Evolutionary conservation across 2,888 invertebrate species (phyloP).

Genomic region (Melinaea marsaeus): DNA sequence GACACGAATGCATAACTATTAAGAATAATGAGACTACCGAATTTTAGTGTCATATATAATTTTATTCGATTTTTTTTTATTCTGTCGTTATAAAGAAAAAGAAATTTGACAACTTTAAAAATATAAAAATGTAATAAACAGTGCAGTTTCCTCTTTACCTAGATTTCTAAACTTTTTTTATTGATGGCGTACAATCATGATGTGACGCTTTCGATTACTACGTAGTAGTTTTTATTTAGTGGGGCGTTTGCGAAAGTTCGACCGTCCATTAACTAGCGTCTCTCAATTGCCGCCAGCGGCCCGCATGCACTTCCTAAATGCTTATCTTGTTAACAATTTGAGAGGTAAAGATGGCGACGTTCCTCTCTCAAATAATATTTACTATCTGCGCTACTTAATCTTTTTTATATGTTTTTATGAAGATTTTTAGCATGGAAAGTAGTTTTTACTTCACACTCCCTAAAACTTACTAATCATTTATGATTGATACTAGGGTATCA

Average conservation of each 20-base stretch:
- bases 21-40: constrained; percentile 26
- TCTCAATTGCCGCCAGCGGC: constrained; percentile 5
- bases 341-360: background rate
- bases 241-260: constrained; percentile 4
- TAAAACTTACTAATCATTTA: too few relatives aligned
- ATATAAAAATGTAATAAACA: too few relatives aligned
- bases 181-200: background rate
- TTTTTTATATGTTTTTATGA: too few relatives aligned
- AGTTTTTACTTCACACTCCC: too few relatives aligned
- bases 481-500: too few relatives aligned
- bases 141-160: too few relatives aligned
- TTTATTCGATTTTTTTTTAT: background rate
- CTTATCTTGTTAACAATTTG: constrained; percentile 5
- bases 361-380: too few relatives aligned
- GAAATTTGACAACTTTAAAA: too few relatives aligned
- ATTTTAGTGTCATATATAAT: constrained; percentile 18
- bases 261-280: background rate
- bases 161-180: background rate
- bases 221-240: background rate
- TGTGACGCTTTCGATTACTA: background rate
- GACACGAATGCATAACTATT: constrained; percentile 20
- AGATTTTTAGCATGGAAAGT: too few relatives aligned
- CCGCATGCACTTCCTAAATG: constrained; percentile 7
- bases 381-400: too few relatives aligned
- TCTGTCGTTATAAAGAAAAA: background rate